Base-by-base conservation (phyloP, 64 coral and sea anemone genomes). In the Actinia tenebrosa region DNA sequence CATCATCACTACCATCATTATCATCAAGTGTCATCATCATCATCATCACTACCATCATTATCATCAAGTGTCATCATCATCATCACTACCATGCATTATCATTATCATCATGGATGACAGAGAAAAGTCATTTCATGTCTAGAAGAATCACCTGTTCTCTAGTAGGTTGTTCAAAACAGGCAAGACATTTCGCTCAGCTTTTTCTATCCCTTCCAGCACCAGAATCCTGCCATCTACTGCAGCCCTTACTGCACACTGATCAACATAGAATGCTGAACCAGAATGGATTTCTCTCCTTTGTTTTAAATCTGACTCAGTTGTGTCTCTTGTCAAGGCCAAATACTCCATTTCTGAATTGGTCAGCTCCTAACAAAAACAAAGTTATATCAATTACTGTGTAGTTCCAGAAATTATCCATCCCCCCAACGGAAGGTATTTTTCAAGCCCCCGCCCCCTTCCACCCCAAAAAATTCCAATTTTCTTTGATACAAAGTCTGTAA, bases 91-190 rank as follows among this genome's bases (percentile, higher is more conserved):
- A 37, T 37, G 30, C 44, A 43, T 23, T 18, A 16, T 26, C 11
- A 61, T 60, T 2, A 77, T 80, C 16, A 10, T 30, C 45, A 72
- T 26, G 8, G 69, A 13, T 5, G 10, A 72, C 17, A 22, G 6
- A n/a, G 18, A 22, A 66, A 60, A 4, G 18, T 18, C 63, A 87
- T 50, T 50, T 47, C 17, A 87, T 54, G 72, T 18, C 13, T 19
- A 83, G 64, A 46, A 37, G 10, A 27, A 45, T 79, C 4, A 99
- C 97, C 97, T 95, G 77, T 99, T 99, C 89, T 99, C 97, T 60
- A 99, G 83, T 30, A 98, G 87, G 79, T 98, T 98, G 46, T 98
- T 98, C 19, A 98, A 91, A 53, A 98, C 96, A 10, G 96, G 96
- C 64, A 98, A 86, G 10, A 98, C 96, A 95, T 98, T 98, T 59